Percentiles rank a stretch among this genome's conserved stretches.
Evolutionary conservation across 2,888 invertebrate genomes (phyloP).

Genomic region (Netelia virgata): DNA sequence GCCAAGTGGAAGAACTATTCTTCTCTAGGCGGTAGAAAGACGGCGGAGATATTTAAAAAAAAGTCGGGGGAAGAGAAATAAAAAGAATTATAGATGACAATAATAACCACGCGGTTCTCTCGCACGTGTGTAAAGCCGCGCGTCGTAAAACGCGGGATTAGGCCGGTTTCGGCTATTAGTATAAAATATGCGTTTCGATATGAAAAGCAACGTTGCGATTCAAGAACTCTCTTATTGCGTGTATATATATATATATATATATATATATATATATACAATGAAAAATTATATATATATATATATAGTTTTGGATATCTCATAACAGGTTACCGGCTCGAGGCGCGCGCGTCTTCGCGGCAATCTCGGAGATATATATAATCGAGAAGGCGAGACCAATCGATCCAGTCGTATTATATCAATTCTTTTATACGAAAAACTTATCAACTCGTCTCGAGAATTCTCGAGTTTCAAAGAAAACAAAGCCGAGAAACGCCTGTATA

Average conservation of each 20-base stretch:
- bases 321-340: slow-evolving; percentile 64
- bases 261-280: slow-evolving; percentile 26
- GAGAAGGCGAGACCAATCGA: slow-evolving; percentile 61
- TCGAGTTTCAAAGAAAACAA: slow-evolving; percentile 23
- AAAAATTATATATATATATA: slow-evolving; percentile 31
- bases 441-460: slow-evolving; percentile 46
- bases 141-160: slow-evolving; percentile 80
- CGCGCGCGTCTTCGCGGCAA: slow-evolving; percentile 21
- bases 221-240: background rate
- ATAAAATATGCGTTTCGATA: slow-evolving; percentile 77
- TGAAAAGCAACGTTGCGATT: slow-evolving; percentile 61
- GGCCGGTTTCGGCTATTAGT: slow-evolving; percentile 79
- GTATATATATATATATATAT: too few relatives aligned
- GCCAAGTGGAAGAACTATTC: too few relatives aligned
- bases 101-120: slow-evolving; percentile 60
- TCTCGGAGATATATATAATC: slow-evolving; percentile 43
- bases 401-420: slow-evolving; percentile 52
- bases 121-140: slow-evolving; percentile 61
- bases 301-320: slow-evolving; percentile 53
- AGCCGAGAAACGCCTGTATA: background rate
- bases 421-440: slow-evolving; percentile 53
- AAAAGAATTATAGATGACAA: slow-evolving; percentile 68
- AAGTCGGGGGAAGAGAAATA: slow-evolving; percentile 36
- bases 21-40: too few relatives aligned
- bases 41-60: background rate